Evolutionary conservation across 2,797 vertebrate species (phyloP).

Genomic region (Pseudochirops cupreus): DNA sequence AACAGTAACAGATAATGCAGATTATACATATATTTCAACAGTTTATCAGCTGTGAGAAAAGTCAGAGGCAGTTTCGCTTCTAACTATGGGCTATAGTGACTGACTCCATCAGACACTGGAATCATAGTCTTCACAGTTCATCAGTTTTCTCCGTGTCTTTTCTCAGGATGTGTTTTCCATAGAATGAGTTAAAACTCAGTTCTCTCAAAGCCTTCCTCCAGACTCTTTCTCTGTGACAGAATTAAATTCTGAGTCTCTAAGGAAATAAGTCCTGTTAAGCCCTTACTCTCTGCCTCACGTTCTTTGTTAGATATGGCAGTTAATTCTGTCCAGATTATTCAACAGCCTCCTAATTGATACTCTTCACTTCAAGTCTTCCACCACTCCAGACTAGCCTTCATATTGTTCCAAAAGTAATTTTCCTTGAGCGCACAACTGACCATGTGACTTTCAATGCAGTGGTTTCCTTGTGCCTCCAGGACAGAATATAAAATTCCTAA

Average conservation of each 20-base stretch:
- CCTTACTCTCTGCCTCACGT: not conserved
- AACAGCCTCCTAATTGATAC: not conserved
- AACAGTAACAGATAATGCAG: not conserved
- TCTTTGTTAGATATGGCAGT: not conserved
- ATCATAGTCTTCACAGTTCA: not conserved
- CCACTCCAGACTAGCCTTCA: not conserved
- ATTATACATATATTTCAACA: constrained; percentile 1
- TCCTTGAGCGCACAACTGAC: not conserved
- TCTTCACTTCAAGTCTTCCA: not conserved
- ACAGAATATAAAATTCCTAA: not conserved
- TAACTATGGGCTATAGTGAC: not conserved
- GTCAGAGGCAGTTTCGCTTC: not conserved
- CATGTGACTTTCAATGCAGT: not conserved
- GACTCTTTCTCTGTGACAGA: not conserved
- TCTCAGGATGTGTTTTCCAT: not conserved
- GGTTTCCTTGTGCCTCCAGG: not conserved
- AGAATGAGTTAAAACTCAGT: not conserved
- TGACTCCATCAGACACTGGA: not conserved
- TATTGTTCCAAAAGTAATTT: not conserved
- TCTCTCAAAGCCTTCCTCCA: not conserved
- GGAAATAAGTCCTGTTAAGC: not conserved
- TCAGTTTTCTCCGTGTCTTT: not conserved
- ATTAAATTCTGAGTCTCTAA: not conserved
- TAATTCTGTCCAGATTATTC: not conserved
- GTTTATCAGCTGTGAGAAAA: not conserved